A percentile compares a stretch with the other conserved stretches of the same genome.
These are phyloP conservation scores for Gortyna flavago DNA, from an alignment of 2,888 invertebrate species.

Conservation along the genomic window DNA sequence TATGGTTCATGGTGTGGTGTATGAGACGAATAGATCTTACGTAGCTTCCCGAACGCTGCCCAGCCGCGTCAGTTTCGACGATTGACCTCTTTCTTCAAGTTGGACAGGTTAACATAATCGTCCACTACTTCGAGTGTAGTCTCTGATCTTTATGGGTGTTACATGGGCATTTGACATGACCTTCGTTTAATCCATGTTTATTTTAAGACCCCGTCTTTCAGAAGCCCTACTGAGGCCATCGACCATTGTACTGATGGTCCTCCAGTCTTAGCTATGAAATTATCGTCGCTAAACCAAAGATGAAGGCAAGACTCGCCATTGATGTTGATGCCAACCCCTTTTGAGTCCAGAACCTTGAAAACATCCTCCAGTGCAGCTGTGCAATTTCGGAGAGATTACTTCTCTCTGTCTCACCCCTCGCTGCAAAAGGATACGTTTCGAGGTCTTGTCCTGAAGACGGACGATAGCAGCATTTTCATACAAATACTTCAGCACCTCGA, in stretches of 20 bases:
- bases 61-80: background rate
- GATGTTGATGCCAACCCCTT: background rate
- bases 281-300: background rate
- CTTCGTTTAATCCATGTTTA: background rate
- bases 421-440: background rate
- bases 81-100: background rate
- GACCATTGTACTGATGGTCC: background rate
- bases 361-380: background rate
- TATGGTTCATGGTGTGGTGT: constrained; percentile 5
- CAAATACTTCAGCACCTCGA: background rate
- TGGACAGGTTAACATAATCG: background rate
- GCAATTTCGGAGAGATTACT: background rate
- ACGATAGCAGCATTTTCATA: background rate
- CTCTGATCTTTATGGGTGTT: background rate
- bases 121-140: background rate
- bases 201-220: background rate
- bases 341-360: background rate
- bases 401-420: background rate
- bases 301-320: background rate
- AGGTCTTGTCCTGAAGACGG: background rate
- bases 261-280: background rate
- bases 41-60: background rate
- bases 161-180: background rate
- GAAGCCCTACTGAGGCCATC: background rate
- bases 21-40: background rate